Base-by-base conservation (phyloP, 2,888 invertebrate species). In the Plemyria rubiginata region DNA sequence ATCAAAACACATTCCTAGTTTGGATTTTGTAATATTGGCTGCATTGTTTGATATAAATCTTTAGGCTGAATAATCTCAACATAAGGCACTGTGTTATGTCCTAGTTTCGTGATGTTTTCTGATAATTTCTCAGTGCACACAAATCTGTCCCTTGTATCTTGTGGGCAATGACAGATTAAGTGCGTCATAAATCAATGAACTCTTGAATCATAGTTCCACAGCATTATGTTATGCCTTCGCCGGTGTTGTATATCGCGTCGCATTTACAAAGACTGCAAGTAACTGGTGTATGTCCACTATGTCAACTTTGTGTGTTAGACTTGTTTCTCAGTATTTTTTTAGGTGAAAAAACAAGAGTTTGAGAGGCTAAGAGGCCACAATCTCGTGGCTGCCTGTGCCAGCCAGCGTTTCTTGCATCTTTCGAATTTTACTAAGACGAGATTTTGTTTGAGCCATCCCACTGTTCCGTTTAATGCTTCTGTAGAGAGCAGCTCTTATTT, bases 91-190 rank as follows among this genome's bases (percentile, higher is more conserved):
- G 15, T 36, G 32, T 36, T 32, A 49, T 40, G 45, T 43, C 41
- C 40, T 59, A 38, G 60, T 49, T 58, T 58, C 13, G 15, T 62
- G 32, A 49, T n/a, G 29, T 60, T 62, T 52, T 60, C 52, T 62
- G 57, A 57, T 62, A 53, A 59, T 51, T 60, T 59, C 59, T 53
- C 52, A 48, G 13, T 50, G 46, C 41, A 53, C 16, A 60, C 57
- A 65, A 65, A 63, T 70, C 59, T 63, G 61, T 62, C 57, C 46
- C 55, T 59, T 65, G 45, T 64, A 59, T 62, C 60, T 63, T 50
- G 56, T 46, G 62, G 48, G 58, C 66, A 64, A 64, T 70, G 67
- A 70, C 64, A 66, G 67, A 63, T 70, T 67, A 61, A 62, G 61
- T 65, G 52, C 56, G 41, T 45, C 53, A 62, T 65, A 67, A 64